phyloP scores from a whole-genome alignment of 1,140 invertebrate species.

The Drosophila athabasca region DNA sequence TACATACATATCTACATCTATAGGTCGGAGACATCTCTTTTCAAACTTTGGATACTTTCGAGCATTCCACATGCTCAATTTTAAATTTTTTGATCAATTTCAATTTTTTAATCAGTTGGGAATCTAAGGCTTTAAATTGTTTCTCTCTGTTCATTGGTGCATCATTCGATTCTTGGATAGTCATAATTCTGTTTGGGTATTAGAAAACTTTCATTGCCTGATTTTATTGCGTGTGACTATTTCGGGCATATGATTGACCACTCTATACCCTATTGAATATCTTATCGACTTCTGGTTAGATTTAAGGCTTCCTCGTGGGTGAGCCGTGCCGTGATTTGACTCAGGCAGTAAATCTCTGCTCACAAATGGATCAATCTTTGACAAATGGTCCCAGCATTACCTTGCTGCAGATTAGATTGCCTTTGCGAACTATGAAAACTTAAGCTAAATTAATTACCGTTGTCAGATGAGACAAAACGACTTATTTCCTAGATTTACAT shows the following conservation, averaged over 20 bases:
- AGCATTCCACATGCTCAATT: too few relatives aligned
- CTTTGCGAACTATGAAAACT: neutral
- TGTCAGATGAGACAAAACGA: too few relatives aligned
- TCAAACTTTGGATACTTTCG: too few relatives aligned
- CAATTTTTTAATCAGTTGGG: too few relatives aligned
- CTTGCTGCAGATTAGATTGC: constrained; percentile 10
- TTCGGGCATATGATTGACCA: constrained; percentile 17
- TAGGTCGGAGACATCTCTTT: too few relatives aligned
- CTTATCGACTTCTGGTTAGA: constrained; percentile 20
- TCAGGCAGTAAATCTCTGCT: constrained; percentile 22
- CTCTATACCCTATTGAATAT: constrained; percentile 14
- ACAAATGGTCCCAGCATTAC: neutral
- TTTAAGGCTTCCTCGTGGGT: constrained; percentile 4
- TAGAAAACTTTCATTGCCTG: neutral
- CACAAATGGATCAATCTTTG: constrained; percentile 1
- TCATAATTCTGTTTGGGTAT: neutral
- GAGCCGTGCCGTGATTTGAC: constrained; percentile 13
- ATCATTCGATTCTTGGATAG: neutral
- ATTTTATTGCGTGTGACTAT: constrained; percentile 21
- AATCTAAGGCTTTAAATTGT: neutral
- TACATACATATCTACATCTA: too few relatives aligned
- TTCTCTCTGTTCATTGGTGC: neutral
- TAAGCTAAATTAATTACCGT: neutral
- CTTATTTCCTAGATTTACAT: too few relatives aligned
- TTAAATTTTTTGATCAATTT: too few relatives aligned